A percentile compares a stretch with the other conserved stretches of the same genome.
Conservation (phyloP, 2,113 vertebrate genomes). For the Odocoileus hemionus region DNA sequence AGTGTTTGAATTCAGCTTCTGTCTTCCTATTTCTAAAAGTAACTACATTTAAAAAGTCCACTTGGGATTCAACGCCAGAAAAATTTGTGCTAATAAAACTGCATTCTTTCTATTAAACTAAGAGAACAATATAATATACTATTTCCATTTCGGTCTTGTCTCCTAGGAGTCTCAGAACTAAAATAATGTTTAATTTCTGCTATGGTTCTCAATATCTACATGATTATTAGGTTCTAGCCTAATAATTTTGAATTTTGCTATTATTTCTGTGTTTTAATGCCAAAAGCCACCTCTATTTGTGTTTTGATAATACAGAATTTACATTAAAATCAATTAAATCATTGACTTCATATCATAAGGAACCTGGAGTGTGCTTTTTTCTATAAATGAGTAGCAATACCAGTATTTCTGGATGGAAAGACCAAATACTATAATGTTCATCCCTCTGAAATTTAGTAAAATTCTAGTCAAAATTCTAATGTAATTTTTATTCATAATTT, state of each 20-base stretch:
- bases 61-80: neutral
- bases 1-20: neutral
- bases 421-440: neutral
- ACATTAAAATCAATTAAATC: conserved; percentile 30
- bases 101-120: neutral
- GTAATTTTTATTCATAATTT: neutral
- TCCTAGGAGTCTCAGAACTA: neutral
- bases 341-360: neutral
- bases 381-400: conserved; percentile 7
- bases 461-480: conserved; percentile 9
- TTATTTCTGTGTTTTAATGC: conserved; percentile 24
- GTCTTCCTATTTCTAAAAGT: conserved; percentile 14
- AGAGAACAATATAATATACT: neutral
- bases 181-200: conserved; percentile 30
- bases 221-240: neutral
- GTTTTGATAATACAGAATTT: conserved; percentile 20
- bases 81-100: conserved; percentile 34
- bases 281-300: conserved; percentile 10
- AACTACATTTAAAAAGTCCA: neutral
- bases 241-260: neutral
- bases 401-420: neutral
- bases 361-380: neutral
- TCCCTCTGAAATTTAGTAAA: conserved; percentile 6
- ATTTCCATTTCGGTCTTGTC: neutral
- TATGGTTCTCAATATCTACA: neutral